Evolutionary conservation across 2,797 vertebrate species (phyloP), one percentile per base, ranked within the genome.

Genomic region (Leptodactylus fallax): DNA sequence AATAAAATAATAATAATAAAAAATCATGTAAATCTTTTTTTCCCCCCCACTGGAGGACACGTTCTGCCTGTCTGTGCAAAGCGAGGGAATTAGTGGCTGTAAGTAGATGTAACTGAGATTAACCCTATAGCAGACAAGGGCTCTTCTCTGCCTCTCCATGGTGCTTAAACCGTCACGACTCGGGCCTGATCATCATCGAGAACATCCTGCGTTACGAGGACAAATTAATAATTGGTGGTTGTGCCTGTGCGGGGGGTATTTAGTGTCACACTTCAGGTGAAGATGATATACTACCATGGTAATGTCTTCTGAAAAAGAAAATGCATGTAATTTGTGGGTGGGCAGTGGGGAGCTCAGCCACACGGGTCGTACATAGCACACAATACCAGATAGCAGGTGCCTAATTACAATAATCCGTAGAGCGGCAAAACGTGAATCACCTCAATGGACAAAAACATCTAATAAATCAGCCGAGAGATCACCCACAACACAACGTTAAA

Each of bases 211-310:
- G 27, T 6, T 49, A 74, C 71, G n/a, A 49, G 45, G 9, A 6
- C 71, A 74, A 74, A 74, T 74, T 19, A 74, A 19, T 74, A 49
- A 74, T n/a, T 74, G 71, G 45, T 49, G 71, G 71, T 74, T 74
- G 71, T 74, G 45, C 12, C 17, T 12, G 71, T 21, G 10, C 69
- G 10, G 69, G 69, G 69, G 47, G 69, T 74, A 49, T 49, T 74
- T 74, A 74, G 10, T 74, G 71, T 74, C 71, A 74, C 45, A 1
- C 71, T 49, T 13, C 71, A 74, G 71, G 71, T 47, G 45, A n/a
- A 49, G 45, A 47, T 74, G 36, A 49, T 74, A 9, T 19, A n/a
- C n/a, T n/a, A n/a, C n/a, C n/a, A n/a, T n/a, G n/a, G n/a, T n/a
- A n/a, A n/a, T n/a, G n/a, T n/a, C n/a, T n/a, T n/a, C n/a, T n/a